Evolutionary conservation across 1,140 invertebrate species (phyloP).

Genomic region (Monochamus saltuarius): DNA sequence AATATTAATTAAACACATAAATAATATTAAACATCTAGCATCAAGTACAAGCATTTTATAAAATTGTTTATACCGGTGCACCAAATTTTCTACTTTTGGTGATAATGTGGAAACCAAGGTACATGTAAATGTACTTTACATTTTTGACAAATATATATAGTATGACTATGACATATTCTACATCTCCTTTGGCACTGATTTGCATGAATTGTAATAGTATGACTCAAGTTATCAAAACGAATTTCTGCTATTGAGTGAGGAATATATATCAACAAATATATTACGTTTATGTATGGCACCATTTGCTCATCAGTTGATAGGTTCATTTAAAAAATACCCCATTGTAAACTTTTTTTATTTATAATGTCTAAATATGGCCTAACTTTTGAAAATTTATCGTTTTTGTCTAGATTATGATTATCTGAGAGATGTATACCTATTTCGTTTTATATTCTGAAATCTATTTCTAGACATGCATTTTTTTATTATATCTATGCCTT

Average conservation of each 20-base stretch:
- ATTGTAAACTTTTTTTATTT: no score
- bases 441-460: conserved; percentile 18
- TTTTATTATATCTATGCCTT: conserved; percentile 14
- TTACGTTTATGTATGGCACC: no score
- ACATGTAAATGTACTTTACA: conserved; percentile 10
- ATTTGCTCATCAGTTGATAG: no score
- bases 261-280: no score
- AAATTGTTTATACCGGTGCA: no score
- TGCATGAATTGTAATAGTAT: conserved; percentile 9
- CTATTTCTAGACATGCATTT: conserved; percentile 20
- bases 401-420: conserved; percentile 12
- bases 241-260: conserved; percentile 11
- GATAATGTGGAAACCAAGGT: conserved; percentile 11
- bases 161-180: conserved; percentile 11
- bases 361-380: no score
- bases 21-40: no score
- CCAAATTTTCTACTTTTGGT: conserved; percentile 12
- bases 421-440: conserved; percentile 28
- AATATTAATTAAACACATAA: no score
- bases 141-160: conserved; percentile 10
- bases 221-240: conserved; percentile 11
- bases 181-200: conserved; percentile 4
- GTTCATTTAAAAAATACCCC: no score
- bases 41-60: no score
- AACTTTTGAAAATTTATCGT: conserved; percentile 29